Conservation (phyloP, 2,888 invertebrate species). For the Cephalotes varians region DNA sequence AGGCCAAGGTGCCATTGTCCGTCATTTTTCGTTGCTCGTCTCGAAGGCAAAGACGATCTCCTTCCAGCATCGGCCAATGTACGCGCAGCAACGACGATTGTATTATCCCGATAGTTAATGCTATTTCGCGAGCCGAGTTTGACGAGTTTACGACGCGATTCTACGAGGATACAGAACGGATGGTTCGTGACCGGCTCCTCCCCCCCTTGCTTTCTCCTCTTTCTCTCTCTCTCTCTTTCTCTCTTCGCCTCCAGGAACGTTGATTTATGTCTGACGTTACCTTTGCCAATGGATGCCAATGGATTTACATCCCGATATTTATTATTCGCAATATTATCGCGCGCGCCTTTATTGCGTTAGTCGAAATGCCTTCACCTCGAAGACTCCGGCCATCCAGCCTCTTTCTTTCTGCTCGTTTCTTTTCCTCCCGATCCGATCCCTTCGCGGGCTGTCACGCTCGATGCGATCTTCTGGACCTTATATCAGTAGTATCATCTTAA, state of each 20-base stretch:
- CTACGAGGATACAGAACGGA: conserved; percentile 79
- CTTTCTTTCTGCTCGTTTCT: conserved; percentile 46
- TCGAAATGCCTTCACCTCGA: conserved; percentile 77
- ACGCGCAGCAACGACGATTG: conserved; percentile 80
- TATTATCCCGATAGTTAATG: conserved; percentile 85
- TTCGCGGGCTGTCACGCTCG: conserved; percentile 56
- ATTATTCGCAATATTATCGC: conserved; percentile 85
- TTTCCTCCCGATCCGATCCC: conserved; percentile 44
- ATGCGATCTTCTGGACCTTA: conserved; percentile 55
- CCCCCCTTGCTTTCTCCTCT: conserved; percentile 32
- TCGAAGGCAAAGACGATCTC: conserved; percentile 45
- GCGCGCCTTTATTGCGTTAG: conserved; percentile 84
- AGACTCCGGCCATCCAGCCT: conserved; percentile 56
- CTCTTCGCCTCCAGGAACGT: conserved; percentile 70
- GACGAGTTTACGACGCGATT: conserved; percentile 85
- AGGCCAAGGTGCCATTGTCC: conserved; percentile 33
- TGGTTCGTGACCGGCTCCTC: conserved; percentile 68
- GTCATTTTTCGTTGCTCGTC: conserved; percentile 48
- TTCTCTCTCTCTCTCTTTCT: conserved; percentile 11
- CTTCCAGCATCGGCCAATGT: conserved; percentile 44
- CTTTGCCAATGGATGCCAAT: conserved; percentile 85
- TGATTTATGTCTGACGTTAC: conserved; percentile 85
- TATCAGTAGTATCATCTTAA: conserved; percentile 53
- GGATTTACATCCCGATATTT: conserved; percentile 85
- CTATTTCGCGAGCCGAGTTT: conserved; percentile 84